Percentiles rank a stretch among this genome's conserved stretches.
Evolutionary conservation across 2,113 vertebrate species (phyloP).

Genomic region (Acrocephalus kingi): DNA sequence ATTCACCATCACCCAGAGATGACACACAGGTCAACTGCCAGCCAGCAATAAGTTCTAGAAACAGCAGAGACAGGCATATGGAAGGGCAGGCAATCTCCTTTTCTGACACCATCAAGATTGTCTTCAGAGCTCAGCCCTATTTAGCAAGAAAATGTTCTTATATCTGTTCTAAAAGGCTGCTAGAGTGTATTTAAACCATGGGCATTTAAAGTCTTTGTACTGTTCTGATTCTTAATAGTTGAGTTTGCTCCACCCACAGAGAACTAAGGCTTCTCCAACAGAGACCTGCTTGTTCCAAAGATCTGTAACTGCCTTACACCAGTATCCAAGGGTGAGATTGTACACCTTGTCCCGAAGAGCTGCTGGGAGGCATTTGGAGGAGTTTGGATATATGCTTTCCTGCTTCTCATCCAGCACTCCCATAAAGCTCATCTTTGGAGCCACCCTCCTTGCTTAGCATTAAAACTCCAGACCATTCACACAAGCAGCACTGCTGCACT

Average conservation of each 20-base stretch:
- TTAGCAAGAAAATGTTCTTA: not conserved
- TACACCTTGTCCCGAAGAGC: not conserved
- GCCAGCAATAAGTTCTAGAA: not conserved
- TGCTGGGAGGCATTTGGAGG: not conserved
- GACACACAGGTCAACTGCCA: not conserved
- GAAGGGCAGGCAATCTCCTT: not conserved
- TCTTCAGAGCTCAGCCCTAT: not conserved
- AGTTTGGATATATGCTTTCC: not conserved
- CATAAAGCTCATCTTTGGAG: not conserved
- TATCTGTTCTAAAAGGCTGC: not conserved
- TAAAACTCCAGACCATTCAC: not conserved
- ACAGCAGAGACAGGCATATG: not conserved
- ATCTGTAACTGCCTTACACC: not conserved
- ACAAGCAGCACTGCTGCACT: not conserved
- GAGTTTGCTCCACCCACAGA: not conserved
- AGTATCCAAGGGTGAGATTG: not conserved
- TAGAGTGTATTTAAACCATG: accelerated
- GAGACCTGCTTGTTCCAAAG: not conserved
- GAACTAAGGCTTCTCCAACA: not conserved
- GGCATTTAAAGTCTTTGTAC: not conserved
- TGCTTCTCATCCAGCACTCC: no score
- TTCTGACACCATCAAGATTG: not conserved
- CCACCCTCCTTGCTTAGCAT: not conserved
- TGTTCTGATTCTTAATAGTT: not conserved
- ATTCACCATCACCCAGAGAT: not conserved